Evolutionary conservation across 2,797 vertebrate species (phyloP).

Genomic region (Enteromius treurensis): DNA sequence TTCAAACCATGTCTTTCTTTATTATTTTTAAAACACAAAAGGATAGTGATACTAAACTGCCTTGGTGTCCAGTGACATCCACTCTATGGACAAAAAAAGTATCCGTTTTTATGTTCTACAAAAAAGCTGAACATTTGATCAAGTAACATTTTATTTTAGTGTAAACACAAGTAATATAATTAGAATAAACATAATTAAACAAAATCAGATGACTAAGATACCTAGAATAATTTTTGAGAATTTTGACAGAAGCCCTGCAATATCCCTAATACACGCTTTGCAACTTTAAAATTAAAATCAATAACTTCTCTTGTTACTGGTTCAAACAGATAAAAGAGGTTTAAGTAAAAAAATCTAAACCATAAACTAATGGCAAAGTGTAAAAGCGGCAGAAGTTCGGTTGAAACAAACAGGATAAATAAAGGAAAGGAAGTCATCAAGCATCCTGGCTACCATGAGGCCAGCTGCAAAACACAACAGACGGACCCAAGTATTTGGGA

Average conservation of each 20-base stretch:
- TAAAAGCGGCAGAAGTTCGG: background rate
- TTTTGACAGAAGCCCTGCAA: background rate
- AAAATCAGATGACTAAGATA: background rate
- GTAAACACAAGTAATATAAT: background rate
- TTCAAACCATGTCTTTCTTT: background rate
- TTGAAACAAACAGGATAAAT: slow-evolving; percentile 3
- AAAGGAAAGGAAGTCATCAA: slow-evolving; percentile 14
- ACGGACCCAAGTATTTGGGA: background rate
- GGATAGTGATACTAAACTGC: background rate
- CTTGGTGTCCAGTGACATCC: background rate
- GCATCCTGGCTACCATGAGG: slow-evolving; percentile 7
- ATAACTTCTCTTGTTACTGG: background rate
- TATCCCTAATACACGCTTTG: background rate
- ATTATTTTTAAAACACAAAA: background rate
- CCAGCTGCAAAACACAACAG: slow-evolving; percentile 4
- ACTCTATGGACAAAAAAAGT: background rate
- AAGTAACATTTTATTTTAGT: too few species aligned
- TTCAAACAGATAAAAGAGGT: background rate
- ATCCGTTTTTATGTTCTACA: background rate
- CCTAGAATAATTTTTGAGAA: background rate
- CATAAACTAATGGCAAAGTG: background rate
- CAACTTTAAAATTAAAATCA: background rate
- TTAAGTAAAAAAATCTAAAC: background rate
- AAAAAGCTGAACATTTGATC: background rate
- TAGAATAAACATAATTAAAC: background rate